Evolutionary conservation across 1,140 invertebrate genomes (phyloP), one percentile per base, ranked within the genome.

Genomic region (Holcopasites calliopsidis): DNA sequence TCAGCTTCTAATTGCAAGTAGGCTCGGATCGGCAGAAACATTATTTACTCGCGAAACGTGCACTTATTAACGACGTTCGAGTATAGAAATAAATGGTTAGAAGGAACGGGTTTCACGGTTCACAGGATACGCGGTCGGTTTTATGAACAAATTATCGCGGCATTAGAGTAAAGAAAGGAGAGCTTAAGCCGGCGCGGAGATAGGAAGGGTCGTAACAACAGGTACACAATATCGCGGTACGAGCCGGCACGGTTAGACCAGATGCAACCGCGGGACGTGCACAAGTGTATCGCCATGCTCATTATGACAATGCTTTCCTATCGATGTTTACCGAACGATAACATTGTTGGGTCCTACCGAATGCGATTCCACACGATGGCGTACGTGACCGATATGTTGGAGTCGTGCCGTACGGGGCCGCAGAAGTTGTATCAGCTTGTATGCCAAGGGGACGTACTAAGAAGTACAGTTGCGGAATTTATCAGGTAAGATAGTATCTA

Each of bases 321-420:
- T 82, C 79, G 79, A 82, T 82, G 74, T 73, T 80, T 82, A 76
- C 68, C 33, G 23, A 60, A 47, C 68, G 79, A 82, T 81, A 82
- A 76, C 74, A 50, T 81, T 65, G 49, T 73, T 21, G 35, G 52
- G 28, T 65, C 61, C 47, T 69, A 64, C 72, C 49, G n/a, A 76
- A 76, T 65, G 28, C 72, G 64, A 80, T 65, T 80, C 77, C 21
- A 40, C 21, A 31, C 33, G 58, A 64, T 49, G 52, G 69, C 23
- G 77, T 77, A 80, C 79, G 80, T 82, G 78, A 82, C 80, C 78
- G 78, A 77, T 82, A 82, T 44, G 68, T 40, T 42, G 62, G 26
- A 52, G 52, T 40, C 49, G 69, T 68, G 54, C 69, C 61, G 55
- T 47, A 18, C 60, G 28, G 75, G 38, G 31, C 52, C 60, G 44